Evolutionary conservation across 2,113 vertebrate genomes (phyloP), one percentile per base, ranked within the genome.

Genomic region (Nycticryphes semicollaris): DNA sequence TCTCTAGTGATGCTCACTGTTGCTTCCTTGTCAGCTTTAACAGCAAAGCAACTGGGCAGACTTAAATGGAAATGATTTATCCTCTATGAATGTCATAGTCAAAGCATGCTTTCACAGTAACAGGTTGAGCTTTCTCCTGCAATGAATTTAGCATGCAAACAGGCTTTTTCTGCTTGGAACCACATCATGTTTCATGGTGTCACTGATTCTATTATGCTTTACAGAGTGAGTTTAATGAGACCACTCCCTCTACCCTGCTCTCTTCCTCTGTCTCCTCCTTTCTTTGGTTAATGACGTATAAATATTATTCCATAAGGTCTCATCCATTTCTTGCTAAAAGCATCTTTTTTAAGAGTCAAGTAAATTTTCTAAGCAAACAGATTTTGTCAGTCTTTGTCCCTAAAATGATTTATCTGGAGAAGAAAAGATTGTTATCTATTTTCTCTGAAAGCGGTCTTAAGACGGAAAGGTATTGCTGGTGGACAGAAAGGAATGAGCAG

Each of bases 21-120:
- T 96, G 90, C 88, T 96, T 97, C 90, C 95, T 94, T 98, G 97
- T 98, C 98, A 97, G 86, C 84, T 98, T 98, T 95, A 95, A 98
- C 96, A 97, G 82, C 45, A 96, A 97, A 97, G 93, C 80, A 97
- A 90, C 89, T 76, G 95, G 95, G 94, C 94, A 92, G 97, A 97
- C 84, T 97, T 97, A 98, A 97, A 96, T 95, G 88, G 91, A 97
- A 97, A 97, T 97, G 64, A 96, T 97, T 98, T 97, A 94, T 97
- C 92, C 89, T 95, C 89, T 93, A 22, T 74, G 86, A 98, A 97
- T 90, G 88, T 94, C 70, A 64, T 37, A 90, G 79, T 96, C 83
- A 97, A 96, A 97, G 79, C 53, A 86, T 5, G 14, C 89, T 97
- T 87, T 96, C 90, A 96, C 75, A 91, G 81, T 82, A 97, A 93